Base-by-base conservation (phyloP, 2,113 vertebrate genomes). In the Euleptes europaea region DNA sequence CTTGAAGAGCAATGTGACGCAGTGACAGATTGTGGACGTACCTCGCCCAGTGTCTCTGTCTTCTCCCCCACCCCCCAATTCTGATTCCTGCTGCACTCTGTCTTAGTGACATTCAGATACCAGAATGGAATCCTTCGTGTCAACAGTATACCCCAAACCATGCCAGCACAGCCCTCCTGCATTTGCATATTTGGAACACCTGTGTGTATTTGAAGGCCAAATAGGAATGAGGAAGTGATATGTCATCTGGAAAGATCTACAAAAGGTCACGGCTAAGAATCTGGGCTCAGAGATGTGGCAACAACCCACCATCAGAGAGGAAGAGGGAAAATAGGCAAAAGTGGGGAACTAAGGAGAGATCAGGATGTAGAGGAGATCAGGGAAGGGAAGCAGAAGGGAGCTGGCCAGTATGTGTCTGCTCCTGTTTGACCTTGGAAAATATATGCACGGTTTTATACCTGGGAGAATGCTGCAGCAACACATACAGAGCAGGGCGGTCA, bases 121-220 rank as follows among this genome's bases (percentile, higher is more conserved):
- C 38, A 49, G 86, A 75, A 84, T 78, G 73, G 71, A 81, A 82
- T 0, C 10, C 0, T 0, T 14, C 17, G 13, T 0, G 57, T 33
- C 0, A 33, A 8, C 2, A 17, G 57, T 33, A 84, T 86, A 69
- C 40, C 31, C n/a, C 6, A 54, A 51, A 10, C 6, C 69, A 11
- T 28, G 57, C 72, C 44, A 42, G 80, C 82, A 5, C 69, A 47
- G 74, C 82, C 35, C 54, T 86, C 17, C 73, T n/a, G 40, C 42
- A 66, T 75, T 82, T 63, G 35, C 33, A 12, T 44, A 44, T 44
- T 81, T 66, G 85, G 83, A 47, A 92, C 73, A 77, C 83, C 44
- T 79, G 82, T 65, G 17, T 35, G 7, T 44, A 49, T 79, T 85
- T 79, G 51, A 72, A 63, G 67, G n/a, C 77, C n/a, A 42, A 40